Base-by-base conservation (phyloP, 2,888 invertebrate genomes). In the Bhutanitis thaidina region DNA sequence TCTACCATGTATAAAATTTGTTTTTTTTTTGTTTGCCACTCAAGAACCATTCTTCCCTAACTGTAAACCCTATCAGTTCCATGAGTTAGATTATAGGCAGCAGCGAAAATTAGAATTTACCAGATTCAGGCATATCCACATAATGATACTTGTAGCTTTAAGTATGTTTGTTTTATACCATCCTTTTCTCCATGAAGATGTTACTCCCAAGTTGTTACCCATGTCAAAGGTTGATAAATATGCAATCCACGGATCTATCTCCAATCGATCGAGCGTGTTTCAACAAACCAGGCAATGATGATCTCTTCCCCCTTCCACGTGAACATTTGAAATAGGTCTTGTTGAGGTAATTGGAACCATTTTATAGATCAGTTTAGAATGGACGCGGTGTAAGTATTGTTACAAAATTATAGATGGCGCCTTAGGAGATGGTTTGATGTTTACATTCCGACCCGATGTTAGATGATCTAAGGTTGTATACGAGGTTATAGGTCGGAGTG, bases 211-310 rank as follows among this genome's bases (percentile, higher is more conserved):
- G 82, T 86, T 74, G 83, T 85, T 86, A 83, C 77, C 68, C 80
- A 77, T 88, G 88, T 89, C 88, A 88, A 85, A 89, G 88, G 88
- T 89, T 89, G 88, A 86, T 88, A 89, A 88, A 88, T 87, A 88
- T 88, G 88, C 88, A 88, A 85, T 79, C 81, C 81, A 64, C 60
- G 72, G 75, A 80, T 83, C 76, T 79, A 84, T 80, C 80, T 70
- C 54, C 69, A 77, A 85, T 87, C 86, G 87, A 85, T 84, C 74
- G 76, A 71, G 77, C 84, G 86, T 86, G 87, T 79, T 74, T 62
- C 66, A 55, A 55, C 25, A 55, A 60, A 71, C 84, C 81, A 78
- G 10, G 41, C 0, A 40, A 60, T 12, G 1, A 10, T 47, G 76
- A 65, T 1, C 75, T 59, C 1, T 34, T 37, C 29, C 43, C 29